Evolutionary conservation across 2,888 invertebrate species (phyloP), one percentile per base, ranked within the genome.

Genomic region (Drosophila mimetica): DNA sequence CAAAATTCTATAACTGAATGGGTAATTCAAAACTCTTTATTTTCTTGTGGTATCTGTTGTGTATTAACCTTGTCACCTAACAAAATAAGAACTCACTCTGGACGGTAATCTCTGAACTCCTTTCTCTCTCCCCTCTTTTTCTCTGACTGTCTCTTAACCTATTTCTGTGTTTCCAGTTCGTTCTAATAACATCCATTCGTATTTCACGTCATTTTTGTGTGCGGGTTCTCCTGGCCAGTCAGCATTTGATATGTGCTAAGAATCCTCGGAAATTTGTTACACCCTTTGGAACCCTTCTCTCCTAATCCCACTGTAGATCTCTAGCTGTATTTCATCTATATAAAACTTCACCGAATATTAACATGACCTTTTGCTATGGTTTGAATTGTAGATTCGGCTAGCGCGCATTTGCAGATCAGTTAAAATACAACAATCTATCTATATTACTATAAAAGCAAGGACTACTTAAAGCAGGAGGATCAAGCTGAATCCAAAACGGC

Each of bases 241-340:
- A 90, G 90, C 90, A 86, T 90, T 89, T 83, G 76, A 71, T 76
- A 66, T 76, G 71, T 89, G 86, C 85, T 84, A 79, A 74, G 11
- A 13, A 28, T 39, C 2, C 9, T 18, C 3, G 39, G 18, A 8
- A 18, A 16, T 37, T 16, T 14, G 16, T 25, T 25, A 6, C 16
- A 37, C 14, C 16, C 37, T 14, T 34, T 28, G 14, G 13, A 30
- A n/a, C 14, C 28, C 28, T 9, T 7, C 18, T 20, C 8, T 37
- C 44, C 11, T 16, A 22, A 46, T 30, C 22, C 36, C 20, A 11
- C 16, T 32, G 11, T 28, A 59, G 28, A 61, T 25, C n/a, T 22
- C 8, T 8, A 11, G 22, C 58, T 32, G 39, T 22, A n/a, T 18
- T 55, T n/a, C 18, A 39, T 22, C 41, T 8, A 28, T 30, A 28